Percentiles rank a stretch among this genome's conserved stretches.
Evolutionary conservation across 2,888 invertebrate genomes (phyloP).

Genomic region (Ferrisia virgata): DNA sequence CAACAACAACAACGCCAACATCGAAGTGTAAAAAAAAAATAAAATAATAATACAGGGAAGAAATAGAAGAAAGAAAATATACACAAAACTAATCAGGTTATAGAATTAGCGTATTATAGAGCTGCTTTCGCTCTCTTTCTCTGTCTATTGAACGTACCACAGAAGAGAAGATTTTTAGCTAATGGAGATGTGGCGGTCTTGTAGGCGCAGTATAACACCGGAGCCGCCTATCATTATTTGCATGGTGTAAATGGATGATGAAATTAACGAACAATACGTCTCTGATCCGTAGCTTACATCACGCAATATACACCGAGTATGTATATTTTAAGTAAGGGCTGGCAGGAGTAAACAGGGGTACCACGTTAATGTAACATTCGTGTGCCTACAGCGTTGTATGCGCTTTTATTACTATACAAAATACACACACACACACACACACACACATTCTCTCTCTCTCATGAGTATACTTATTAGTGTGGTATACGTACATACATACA

Average conservation of each 20-base stretch:
- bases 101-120: neutral
- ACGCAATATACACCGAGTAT: constrained; percentile 37
- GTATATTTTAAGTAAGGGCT: neutral
- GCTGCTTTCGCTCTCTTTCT: too few relatives aligned
- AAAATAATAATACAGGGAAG: neutral
- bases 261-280: constrained; percentile 45
- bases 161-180: constrained; percentile 35
- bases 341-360: neutral
- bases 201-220: neutral
- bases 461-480: too few relatives aligned
- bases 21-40: neutral
- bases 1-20: neutral
- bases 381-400: constrained; percentile 24
- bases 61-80: neutral
- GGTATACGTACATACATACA: neutral
- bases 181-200: constrained; percentile 34
- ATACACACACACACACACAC: neutral
- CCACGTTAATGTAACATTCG: constrained; percentile 39
- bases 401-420: constrained; percentile 7
- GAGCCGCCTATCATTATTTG: constrained; percentile 45
- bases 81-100: constrained; percentile 33
- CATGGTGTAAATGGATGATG: constrained; percentile 46
- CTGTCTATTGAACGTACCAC: neutral
- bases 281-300: constrained; percentile 42
- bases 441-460: neutral